Conservation (phyloP, 1,140 invertebrate species). For the Apis florea region DNA sequence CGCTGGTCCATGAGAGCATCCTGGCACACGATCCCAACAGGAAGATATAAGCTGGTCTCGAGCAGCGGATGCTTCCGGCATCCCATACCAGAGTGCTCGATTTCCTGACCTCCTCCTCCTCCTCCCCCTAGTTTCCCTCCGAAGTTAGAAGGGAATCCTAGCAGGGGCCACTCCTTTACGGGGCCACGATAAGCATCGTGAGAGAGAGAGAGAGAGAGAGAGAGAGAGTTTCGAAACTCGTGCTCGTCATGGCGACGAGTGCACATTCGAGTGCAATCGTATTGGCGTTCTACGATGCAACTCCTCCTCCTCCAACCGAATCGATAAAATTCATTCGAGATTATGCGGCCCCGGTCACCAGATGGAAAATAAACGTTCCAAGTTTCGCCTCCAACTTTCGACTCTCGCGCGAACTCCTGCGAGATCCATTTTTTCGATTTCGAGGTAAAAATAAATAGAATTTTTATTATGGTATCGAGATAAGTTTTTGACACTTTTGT, state of each 20-base stretch:
- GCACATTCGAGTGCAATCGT: conserved; percentile 40
- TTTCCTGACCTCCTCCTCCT: conserved; percentile 43
- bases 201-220: no score
- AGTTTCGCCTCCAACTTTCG: background rate
- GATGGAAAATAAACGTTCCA: conserved; percentile 44
- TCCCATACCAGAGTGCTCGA: conserved; percentile 14
- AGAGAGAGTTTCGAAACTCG: conserved; percentile 41
- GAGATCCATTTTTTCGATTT: no score
- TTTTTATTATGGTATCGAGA: no score
- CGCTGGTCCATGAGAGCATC: background rate
- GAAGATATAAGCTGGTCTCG: conserved; percentile 28
- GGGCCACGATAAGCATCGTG: conserved; percentile 26
- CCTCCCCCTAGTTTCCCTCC: background rate
- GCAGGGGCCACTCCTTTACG: conserved; percentile 26
- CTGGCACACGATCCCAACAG: conserved; percentile 16
- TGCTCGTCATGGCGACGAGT: conserved; percentile 27
- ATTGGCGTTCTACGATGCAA: conserved; percentile 27
- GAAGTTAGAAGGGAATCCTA: background rate
- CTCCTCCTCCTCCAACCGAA: background rate
- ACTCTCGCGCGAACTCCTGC: no score
- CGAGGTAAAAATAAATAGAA: no score
- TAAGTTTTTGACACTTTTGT: no score
- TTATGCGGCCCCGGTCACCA: conserved; percentile 33
- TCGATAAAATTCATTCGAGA: conserved; percentile 43
- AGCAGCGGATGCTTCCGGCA: conserved; percentile 14